Conservation (phyloP, 2,113 vertebrate species). For the Thymallus thymallus region DNA sequence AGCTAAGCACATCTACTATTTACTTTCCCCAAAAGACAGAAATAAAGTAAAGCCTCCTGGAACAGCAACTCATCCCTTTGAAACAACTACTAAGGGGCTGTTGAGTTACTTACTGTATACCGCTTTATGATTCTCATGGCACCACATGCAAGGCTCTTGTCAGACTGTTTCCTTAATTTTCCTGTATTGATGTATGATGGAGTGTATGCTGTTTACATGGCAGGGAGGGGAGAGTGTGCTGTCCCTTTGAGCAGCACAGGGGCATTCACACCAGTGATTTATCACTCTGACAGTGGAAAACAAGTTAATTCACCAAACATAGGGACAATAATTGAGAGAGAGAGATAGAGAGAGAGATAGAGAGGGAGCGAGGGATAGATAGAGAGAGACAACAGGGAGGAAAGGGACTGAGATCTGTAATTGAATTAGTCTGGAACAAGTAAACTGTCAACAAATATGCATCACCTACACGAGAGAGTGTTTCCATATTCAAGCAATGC, state of each 20-base stretch:
- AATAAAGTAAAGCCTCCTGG: conserved; percentile 10
- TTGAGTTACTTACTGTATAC: conserved; percentile 21
- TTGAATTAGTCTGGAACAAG: no score
- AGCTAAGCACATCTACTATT: conserved; percentile 37
- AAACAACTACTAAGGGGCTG: conserved; percentile 18
- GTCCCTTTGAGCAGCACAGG: background rate
- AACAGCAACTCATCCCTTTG: conserved; percentile 31
- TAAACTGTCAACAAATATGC: no score
- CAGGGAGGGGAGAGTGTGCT: conserved; percentile 2
- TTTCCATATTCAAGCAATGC: no score
- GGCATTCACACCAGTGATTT: conserved; percentile 7
- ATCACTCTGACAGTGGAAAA: conserved; percentile 14
- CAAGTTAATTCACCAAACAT: conserved; percentile 6
- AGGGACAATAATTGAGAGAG: background rate
- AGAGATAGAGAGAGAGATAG: no score
- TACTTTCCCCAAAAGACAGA: conserved; percentile 33
- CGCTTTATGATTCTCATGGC: background rate
- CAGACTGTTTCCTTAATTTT: background rate
- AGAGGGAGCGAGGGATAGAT: background rate
- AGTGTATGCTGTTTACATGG: background rate
- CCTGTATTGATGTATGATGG: conserved; percentile 1
- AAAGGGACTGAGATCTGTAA: no score
- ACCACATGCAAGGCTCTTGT: conserved; percentile 1
- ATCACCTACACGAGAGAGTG: no score
- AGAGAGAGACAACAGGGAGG: background rate